Percentiles rank a stretch among this genome's conserved stretches.
Evolutionary conservation across 2,797 vertebrate genomes (phyloP).

Genomic region (Intellagama lesueurii): DNA sequence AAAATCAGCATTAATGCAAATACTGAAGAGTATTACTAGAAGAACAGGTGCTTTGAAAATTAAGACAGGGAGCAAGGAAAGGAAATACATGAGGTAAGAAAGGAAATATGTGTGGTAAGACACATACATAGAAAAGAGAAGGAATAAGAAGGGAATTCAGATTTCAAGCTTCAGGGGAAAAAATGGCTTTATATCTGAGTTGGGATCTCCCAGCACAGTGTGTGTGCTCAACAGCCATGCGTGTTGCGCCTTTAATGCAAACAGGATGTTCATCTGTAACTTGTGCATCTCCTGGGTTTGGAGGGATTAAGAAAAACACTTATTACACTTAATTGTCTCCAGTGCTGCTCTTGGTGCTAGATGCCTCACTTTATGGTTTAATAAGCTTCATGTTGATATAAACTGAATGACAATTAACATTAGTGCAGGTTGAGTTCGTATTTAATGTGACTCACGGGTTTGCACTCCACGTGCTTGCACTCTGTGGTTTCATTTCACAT

Average conservation of each 20-base stretch:
- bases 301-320: conserved; percentile 74
- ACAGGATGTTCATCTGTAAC: conserved; percentile 65
- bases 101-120: neutral
- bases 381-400: conserved; percentile 72
- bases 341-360: conserved; percentile 65
- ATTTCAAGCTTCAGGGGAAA: conserved; percentile 15
- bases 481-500: neutral
- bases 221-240: conserved; percentile 25
- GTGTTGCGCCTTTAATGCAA: conserved; percentile 42
- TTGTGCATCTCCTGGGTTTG: conserved; percentile 69
- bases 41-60: conserved; percentile 13
- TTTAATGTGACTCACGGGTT: conserved; percentile 58
- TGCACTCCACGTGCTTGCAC: neutral
- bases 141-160: too few species aligned
- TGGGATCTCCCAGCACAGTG: neutral
- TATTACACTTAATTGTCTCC: conserved; percentile 77
- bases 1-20: conserved; percentile 16
- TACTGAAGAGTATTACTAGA: neutral
- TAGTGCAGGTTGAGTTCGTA: conserved; percentile 51
- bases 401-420: conserved; percentile 68
- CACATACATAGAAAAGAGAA: neutral
- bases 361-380: conserved; percentile 76
- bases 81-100: conserved; percentile 30
- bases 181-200: conserved; percentile 43
- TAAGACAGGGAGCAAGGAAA: too few species aligned